These are phyloP conservation scores for Cabera pusaria DNA, from an alignment of 2,888 invertebrate genomes.

Conservation along the genomic window DNA sequence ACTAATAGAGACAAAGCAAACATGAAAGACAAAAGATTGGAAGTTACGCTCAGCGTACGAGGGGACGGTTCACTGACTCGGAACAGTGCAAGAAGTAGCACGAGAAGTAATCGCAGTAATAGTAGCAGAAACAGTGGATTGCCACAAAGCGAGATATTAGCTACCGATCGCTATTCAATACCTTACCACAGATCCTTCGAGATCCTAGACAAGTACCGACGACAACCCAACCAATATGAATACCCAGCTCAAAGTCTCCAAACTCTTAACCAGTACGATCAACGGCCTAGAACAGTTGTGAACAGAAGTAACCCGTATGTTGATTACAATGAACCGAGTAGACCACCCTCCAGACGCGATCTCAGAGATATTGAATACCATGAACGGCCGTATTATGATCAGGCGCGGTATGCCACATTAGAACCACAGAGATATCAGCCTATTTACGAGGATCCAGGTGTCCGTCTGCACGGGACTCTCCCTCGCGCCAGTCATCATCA, in stretches of 20 bases:
- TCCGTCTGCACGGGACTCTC: slow-evolving; percentile 55
- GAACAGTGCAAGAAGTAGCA: slow-evolving; percentile 66
- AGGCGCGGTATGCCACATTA: slow-evolving; percentile 19
- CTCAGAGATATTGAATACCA: slow-evolving; percentile 24
- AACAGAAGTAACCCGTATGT: slow-evolving; percentile 56
- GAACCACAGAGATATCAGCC: slow-evolving; percentile 47
- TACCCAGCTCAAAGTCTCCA: slow-evolving; percentile 75
- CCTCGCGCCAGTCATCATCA: slow-evolving; percentile 51
- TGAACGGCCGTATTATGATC: slow-evolving; percentile 22
- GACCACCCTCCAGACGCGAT: slow-evolving; percentile 35
- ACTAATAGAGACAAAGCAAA: slow-evolving; percentile 29
- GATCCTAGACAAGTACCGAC: slow-evolving; percentile 65
- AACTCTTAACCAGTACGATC: slow-evolving; percentile 62
- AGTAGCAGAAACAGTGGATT: slow-evolving; percentile 58
- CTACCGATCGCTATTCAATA: slow-evolving; percentile 65
- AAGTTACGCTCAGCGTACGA: slow-evolving; percentile 75
- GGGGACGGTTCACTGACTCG: slow-evolving; percentile 73
- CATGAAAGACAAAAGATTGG: slow-evolving; percentile 77
- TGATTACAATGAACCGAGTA: slow-evolving; percentile 51
- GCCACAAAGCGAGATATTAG: slow-evolving; percentile 72
- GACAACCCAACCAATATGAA: slow-evolving; percentile 59
- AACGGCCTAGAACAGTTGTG: slow-evolving; percentile 41
- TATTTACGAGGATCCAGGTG: slow-evolving; percentile 51
- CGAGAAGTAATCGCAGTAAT: slow-evolving; percentile 67
- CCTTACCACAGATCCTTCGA: slow-evolving; percentile 70